These are phyloP conservation scores for Misgurnus anguillicaudatus DNA, from an alignment of 2,113 vertebrate genomes.

Conservation along the genomic window DNA sequence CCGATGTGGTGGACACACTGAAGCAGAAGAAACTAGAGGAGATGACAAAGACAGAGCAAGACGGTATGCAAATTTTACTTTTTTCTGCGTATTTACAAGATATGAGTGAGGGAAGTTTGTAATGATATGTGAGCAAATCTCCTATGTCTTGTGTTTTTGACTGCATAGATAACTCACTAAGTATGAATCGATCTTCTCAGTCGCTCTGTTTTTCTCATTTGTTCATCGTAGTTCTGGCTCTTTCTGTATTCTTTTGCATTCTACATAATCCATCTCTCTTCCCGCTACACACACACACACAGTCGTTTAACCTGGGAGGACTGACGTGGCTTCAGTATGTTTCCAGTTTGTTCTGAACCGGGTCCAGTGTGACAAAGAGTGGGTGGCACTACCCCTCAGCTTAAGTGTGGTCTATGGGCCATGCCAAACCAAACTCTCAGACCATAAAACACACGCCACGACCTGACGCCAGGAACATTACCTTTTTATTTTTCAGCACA, in stretches of 20 bases:
- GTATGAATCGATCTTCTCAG: slow-evolving; percentile 27
- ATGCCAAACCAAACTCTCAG: slow-evolving; percentile 74
- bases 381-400: slow-evolving; percentile 70
- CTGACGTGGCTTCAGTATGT: slow-evolving; percentile 66
- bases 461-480: slow-evolving; percentile 74
- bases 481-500: slow-evolving; percentile 69
- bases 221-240: slow-evolving; percentile 22
- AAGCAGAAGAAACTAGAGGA: slow-evolving; percentile 99
- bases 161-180: slow-evolving; percentile 31
- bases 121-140: slow-evolving; percentile 45
- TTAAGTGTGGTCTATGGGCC: slow-evolving; percentile 70
- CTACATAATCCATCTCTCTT: slow-evolving; percentile 32
- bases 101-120: slow-evolving; percentile 26
- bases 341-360: slow-evolving; percentile 76
- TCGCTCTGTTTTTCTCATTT: slow-evolving; percentile 37
- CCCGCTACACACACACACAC: slow-evolving; percentile 13
- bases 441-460: slow-evolving; percentile 72
- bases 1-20: slow-evolving; percentile 97
- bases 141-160: slow-evolving; percentile 23
- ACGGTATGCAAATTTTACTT: slow-evolving; percentile 79
- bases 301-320: slow-evolving; percentile 58
- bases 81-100: slow-evolving; percentile 1
- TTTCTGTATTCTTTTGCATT: slow-evolving; percentile 38
- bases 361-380: slow-evolving; percentile 75
- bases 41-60: slow-evolving; percentile 98